phyloP scores from a whole-genome alignment of 2,797 vertebrate genomes.

The Labroides dimidiatus region DNA sequence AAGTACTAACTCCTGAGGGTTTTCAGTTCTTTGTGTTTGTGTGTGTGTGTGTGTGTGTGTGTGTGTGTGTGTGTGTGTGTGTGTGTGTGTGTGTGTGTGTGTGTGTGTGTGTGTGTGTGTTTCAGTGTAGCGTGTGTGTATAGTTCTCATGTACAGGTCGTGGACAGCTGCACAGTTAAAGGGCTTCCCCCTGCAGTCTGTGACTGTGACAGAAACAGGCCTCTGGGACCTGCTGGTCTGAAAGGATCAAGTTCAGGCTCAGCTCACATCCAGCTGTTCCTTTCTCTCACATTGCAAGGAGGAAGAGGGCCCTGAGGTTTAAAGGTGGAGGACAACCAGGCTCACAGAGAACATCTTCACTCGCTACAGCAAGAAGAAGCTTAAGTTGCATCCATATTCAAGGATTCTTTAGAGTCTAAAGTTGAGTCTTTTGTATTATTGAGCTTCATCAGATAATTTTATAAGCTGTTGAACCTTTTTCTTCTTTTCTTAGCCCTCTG shows the following conservation, averaged over 20 bases:
- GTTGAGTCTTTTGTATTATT: background rate
- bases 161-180: constrained; percentile 76
- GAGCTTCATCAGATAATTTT: background rate
- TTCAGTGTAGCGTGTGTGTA: constrained; percentile 3
- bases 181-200: constrained; percentile 44
- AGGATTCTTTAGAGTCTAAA: too few relatives aligned
- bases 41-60: background rate
- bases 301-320: constrained; percentile 11
- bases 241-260: constrained; percentile 70
- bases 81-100: background rate
- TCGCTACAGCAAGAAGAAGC: background rate
- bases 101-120: background rate
- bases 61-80: background rate
- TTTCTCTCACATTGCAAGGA: constrained; percentile 69
- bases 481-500: background rate
- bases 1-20: constrained; percentile 20
- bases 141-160: constrained; percentile 38
- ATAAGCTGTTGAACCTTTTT: too few relatives aligned
- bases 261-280: constrained; percentile 80
- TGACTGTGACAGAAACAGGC: constrained; percentile 63
- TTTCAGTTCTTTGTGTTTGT: constrained; percentile 17
- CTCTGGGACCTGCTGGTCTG: constrained; percentile 69
- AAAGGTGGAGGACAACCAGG: constrained; percentile 32
- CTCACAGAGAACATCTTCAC: constrained; percentile 21
- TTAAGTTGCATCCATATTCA: background rate